Conservation (phyloP, 2,113 vertebrate genomes). For the Ophiodon elongatus region DNA sequence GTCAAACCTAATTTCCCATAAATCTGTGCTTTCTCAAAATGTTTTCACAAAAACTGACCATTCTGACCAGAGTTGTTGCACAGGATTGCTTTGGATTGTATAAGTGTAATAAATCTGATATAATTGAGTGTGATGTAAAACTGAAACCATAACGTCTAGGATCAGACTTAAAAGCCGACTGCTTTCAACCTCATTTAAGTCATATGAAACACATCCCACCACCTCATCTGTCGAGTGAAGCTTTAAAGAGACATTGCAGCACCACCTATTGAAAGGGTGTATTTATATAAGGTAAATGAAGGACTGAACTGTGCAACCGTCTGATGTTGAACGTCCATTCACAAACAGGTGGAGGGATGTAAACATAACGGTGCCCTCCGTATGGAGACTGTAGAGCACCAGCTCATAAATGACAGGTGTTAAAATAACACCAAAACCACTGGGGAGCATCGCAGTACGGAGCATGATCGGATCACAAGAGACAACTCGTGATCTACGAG, state of each 20-base stretch:
- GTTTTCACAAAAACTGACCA: neutral
- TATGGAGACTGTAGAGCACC: conserved; percentile 52
- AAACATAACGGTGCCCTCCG: conserved; percentile 30
- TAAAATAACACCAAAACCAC: conserved; percentile 49
- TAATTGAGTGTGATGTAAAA: neutral
- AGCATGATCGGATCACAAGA: conserved; percentile 5
- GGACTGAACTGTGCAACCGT: conserved; percentile 22
- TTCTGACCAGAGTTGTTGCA: neutral
- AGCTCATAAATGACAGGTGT: conserved; percentile 63
- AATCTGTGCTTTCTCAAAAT: neutral
- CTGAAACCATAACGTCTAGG: neutral
- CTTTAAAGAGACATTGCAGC: conserved; percentile 24
- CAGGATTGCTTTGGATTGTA: too few relatives aligned
- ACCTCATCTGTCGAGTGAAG: conserved; percentile 24
- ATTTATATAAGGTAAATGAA: conserved; percentile 13
- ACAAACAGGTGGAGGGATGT: conserved; percentile 40
- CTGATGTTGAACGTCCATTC: conserved; percentile 39
- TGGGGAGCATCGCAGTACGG: neutral
- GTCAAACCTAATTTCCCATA: neutral
- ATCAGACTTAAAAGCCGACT: neutral
- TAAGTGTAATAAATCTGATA: neutral
- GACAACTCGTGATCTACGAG: neutral
- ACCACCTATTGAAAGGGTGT: neutral
- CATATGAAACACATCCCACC: conserved; percentile 1
- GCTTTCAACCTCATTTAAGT: neutral